Evolutionary conservation across 2,888 invertebrate genomes (phyloP).

Genomic region (Microctonus aethiopoides): DNA sequence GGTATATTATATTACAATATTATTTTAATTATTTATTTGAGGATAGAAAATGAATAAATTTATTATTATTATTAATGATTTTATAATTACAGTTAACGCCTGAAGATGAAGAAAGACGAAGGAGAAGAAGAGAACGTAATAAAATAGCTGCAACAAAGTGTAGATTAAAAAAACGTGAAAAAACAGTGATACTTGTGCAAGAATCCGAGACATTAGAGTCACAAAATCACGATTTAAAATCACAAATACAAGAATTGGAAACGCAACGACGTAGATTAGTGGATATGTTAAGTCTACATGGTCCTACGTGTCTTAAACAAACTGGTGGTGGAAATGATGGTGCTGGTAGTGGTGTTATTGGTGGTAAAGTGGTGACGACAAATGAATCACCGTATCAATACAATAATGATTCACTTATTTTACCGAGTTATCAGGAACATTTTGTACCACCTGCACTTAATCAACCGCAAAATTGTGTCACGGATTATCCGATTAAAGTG

Average conservation of each 20-base stretch:
- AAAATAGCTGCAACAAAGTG: slow-evolving; percentile 96
- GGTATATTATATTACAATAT: slow-evolving; percentile 53
- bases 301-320: slow-evolving; percentile 76
- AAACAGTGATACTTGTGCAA: slow-evolving; percentile 85
- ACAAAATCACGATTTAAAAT: slow-evolving; percentile 86
- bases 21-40: background rate
- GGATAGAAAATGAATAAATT: background rate
- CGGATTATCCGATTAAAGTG: slow-evolving; percentile 63
- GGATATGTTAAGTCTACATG: slow-evolving; percentile 83
- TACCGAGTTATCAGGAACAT: slow-evolving; percentile 64
- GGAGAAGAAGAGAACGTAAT: slow-evolving; percentile 88
- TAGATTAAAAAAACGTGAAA: slow-evolving; percentile 91
- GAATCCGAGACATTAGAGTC: slow-evolving; percentile 88
- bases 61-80: slow-evolving; percentile 17
- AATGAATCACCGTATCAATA: slow-evolving; percentile 63
- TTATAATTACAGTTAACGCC: slow-evolving; percentile 78
- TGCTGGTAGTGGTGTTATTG: background rate
- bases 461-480: slow-evolving; percentile 60
- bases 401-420: slow-evolving; percentile 48
- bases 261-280: slow-evolving; percentile 81
- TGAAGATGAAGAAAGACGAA: slow-evolving; percentile 89
- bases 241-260: slow-evolving; percentile 84
- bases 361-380: slow-evolving; percentile 50
- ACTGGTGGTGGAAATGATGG: slow-evolving; percentile 49
- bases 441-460: slow-evolving; percentile 51